Conservation (phyloP, 2,113 vertebrate genomes). For the Turdus rufiventris region DNA sequence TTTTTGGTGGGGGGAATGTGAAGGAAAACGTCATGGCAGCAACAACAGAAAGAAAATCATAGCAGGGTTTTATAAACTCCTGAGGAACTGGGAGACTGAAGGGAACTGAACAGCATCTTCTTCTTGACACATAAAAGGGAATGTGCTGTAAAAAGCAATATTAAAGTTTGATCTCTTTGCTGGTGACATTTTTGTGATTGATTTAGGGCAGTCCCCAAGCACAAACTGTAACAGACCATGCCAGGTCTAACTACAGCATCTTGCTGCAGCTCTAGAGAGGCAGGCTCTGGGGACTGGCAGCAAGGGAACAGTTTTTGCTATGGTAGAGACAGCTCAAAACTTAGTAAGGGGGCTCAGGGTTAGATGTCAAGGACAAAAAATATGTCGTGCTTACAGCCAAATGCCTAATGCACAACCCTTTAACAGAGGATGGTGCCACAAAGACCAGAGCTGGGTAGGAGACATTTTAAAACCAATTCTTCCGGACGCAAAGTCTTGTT, state of each 20-base stretch:
- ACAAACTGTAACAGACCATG: neutral
- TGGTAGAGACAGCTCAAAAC: neutral
- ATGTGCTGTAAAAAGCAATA: neutral
- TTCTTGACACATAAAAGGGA: slow-evolving; percentile 22
- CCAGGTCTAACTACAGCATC: neutral
- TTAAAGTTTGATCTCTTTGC: slow-evolving; percentile 18
- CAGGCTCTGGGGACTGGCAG: neutral
- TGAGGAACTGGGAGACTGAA: slow-evolving; percentile 30
- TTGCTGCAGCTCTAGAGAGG: neutral
- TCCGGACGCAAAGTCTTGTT: neutral
- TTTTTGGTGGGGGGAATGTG: neutral
- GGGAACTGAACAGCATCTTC: neutral
- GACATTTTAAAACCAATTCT: neutral
- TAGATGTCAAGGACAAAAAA: neutral
- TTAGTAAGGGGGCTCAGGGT: neutral
- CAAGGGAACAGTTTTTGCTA: neutral
- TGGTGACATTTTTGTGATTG: slow-evolving; percentile 3
- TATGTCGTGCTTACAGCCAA: neutral
- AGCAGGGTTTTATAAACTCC: slow-evolving; percentile 10
- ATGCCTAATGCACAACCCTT: neutral
- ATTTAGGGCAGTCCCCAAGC: slow-evolving; percentile 16
- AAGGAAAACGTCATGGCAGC: neutral
- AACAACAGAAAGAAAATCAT: slow-evolving; percentile 32
- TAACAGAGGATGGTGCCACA: neutral
- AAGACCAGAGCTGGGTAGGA: neutral